Evolutionary conservation across 2,888 invertebrate species (phyloP).

Genomic region (Theretra japonica): DNA sequence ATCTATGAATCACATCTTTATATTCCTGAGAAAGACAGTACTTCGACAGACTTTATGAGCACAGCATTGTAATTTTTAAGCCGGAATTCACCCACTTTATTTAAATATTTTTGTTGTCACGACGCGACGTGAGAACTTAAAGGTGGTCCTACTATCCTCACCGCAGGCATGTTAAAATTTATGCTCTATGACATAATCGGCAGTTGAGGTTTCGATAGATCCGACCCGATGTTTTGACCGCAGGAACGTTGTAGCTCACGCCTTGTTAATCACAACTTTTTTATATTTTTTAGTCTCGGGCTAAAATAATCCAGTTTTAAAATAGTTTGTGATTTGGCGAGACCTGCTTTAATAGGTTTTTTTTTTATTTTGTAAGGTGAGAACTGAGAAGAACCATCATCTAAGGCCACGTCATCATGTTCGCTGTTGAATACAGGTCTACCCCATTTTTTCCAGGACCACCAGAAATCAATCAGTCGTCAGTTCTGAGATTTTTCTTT

Average conservation of each 20-base stretch:
- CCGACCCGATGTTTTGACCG: conserved; percentile 43
- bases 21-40: neutral
- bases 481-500: too few relatives aligned
- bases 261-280: conserved; percentile 28
- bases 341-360: neutral
- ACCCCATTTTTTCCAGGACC: too few relatives aligned
- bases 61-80: neutral
- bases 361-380: neutral
- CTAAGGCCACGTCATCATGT: too few relatives aligned
- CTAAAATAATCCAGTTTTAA: neutral
- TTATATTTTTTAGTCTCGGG: neutral
- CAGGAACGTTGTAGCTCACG: conserved; percentile 66
- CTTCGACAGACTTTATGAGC: neutral
- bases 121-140: conserved; percentile 10
- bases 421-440: too few relatives aligned
- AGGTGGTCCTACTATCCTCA: conserved; percentile 5
- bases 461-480: too few relatives aligned
- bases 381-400: too few relatives aligned
- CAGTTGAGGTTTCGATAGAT: conserved; percentile 29
- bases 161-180: conserved; percentile 21
- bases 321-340: neutral
- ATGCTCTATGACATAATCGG: conserved; percentile 12
- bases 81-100: neutral
- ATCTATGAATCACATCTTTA: conserved; percentile 1
- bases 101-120: neutral